Evolutionary conservation across 2,888 invertebrate species (phyloP), one percentile per base, ranked within the genome.

Genomic region (Priocnemis perturbator): DNA sequence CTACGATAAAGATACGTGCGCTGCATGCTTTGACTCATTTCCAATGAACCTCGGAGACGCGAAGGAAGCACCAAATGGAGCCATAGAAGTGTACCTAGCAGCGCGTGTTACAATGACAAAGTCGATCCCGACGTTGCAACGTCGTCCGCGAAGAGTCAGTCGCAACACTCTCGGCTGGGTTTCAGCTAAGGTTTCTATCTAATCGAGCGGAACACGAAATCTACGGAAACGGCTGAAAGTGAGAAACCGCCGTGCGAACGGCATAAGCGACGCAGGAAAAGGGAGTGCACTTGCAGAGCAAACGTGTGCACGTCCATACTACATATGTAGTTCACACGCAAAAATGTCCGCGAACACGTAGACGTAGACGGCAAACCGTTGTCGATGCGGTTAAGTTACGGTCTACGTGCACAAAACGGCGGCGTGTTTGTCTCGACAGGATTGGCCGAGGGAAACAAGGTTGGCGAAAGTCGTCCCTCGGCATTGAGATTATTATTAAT

Each of bases 401-500:
- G 55, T 55, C 20, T 26, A 57, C 23, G 21, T 7, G 30, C 30
- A 30, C 15, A 57, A 57, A 57, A 23, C 30, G 45, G 17, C 48
- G 19, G 37, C 48, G 26, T n/a, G 9, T 60, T 52, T 65, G 48
- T 44, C 45, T 26, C 45, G 15, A 21, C 23, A 17, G n/a, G 55
- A 61, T 67, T 52, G 52, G 21, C 26, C 17, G 47, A 57, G 55
- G 19, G 59, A 68, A 70, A 74, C 71, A 78, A 71, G 69, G 47
- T 65, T 68, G 69, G 73, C 78, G 69, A 78, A 78, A 78, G 69
- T 78, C 37, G 68, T 61, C 55, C 23, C 58, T 58, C 68, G 67
- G 45, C 57, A 64, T 64, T 59, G 45, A 67, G 59, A 75, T 73
- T 77, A 75, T 73, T 77, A 77, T 70, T 70, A 73, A 73, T 71